Base-by-base conservation (phyloP, 2,113 vertebrate species). In the Gorsachius goisagi region DNA sequence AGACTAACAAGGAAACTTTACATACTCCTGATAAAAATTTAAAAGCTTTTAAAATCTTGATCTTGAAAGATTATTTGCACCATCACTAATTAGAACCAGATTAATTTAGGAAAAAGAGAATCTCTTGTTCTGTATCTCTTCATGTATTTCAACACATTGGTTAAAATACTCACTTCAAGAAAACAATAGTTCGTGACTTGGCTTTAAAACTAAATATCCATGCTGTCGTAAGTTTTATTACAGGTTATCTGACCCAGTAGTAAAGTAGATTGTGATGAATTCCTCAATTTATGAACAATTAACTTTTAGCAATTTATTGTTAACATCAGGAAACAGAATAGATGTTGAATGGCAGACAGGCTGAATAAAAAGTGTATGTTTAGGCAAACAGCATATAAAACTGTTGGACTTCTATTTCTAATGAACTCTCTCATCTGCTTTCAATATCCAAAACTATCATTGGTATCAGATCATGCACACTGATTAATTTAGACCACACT, bases 341-440 rank as follows among this genome's bases (percentile, higher is more conserved):
- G 68, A 72, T 67, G n/a, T 59, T 88, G 39, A 71, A 85, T 73
- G 67, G 44, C 45, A 74, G 63, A 78, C 50, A 44, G 11, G 30
- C 33, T 78, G 35, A 85, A 93, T 86, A 76, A 92, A 97, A 86
- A 32, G 20, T 55, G 37, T 73, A 21, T 86, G 69, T 75, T 90
- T 71, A 90, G 37, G 59, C 82, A 85, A 85, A 73, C 0, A 1
- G 23, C 45, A 84, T 66, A 75, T 78, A 80, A 88, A 93, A 77
- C 45, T 75, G 71, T 66, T 62, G 30, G 56, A 60, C 17, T 71
- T 85, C 6, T 24, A 60, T 89, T 92, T 73, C 30, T 89, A 85
- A 90, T 90, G 79, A 89, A 80, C 16, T 86, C 44, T 20, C 11
- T 47, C 85, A 93, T 95, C 88, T 97, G 96, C 44, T 97, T 97